These are phyloP conservation scores for Verasper variegatus DNA, from an alignment of 2,113 vertebrate genomes.

Conservation along the genomic window DNA sequence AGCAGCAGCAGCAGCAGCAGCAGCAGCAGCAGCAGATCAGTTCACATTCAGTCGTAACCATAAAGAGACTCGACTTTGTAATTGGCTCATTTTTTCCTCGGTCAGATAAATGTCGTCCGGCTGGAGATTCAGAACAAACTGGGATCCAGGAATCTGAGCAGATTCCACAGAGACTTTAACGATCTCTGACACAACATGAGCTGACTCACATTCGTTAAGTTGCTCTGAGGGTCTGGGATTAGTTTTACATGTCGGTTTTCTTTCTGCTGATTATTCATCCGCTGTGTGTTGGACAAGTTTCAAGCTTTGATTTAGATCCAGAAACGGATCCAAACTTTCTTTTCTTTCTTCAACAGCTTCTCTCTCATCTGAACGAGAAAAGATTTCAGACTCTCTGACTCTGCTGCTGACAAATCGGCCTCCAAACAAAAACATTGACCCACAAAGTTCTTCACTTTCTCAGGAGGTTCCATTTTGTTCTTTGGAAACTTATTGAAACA, in stretches of 20 bases:
- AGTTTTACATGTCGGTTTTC: slow-evolving; percentile 18
- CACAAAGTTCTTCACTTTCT: not conserved
- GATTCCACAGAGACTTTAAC: not conserved
- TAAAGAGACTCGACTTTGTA: slow-evolving; percentile 3
- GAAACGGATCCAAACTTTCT: slow-evolving; percentile 25
- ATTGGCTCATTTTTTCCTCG: slow-evolving; percentile 17
- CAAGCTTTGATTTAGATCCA: slow-evolving; percentile 29
- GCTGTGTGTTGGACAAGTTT: not conserved
- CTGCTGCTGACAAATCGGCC: not conserved
- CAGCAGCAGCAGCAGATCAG: no score
- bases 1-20: no score
- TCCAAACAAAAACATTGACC: no score
- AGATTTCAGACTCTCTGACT: not conserved
- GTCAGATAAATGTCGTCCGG: slow-evolving; percentile 1
- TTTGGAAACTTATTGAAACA: no score
- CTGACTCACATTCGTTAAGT: not conserved
- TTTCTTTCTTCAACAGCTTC: not conserved
- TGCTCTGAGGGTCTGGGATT: slow-evolving; percentile 9
- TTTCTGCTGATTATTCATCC: slow-evolving; percentile 23
- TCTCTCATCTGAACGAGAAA: slow-evolving; percentile 27
- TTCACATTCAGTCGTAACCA: not conserved
- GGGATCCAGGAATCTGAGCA: not conserved
- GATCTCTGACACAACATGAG: slow-evolving; percentile 10
- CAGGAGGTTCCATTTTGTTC: not conserved
- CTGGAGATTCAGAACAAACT: not conserved